Conservation (phyloP, 2,797 vertebrate species). For the Arctocebus calabarensis region DNA sequence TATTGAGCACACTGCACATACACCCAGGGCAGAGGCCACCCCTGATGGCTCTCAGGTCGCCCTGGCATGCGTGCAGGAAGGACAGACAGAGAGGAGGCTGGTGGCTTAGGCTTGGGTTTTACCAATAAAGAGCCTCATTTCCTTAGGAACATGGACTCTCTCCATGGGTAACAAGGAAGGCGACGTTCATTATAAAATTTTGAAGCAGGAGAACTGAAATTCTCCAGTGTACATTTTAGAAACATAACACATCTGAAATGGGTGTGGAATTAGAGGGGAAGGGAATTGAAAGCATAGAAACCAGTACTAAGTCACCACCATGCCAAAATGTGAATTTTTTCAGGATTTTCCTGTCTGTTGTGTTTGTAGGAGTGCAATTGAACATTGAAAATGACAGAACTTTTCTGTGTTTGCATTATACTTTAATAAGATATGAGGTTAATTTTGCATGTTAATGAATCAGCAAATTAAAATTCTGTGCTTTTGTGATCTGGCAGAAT, state of each 20-base stretch:
- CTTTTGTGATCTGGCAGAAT: conserved; percentile 28
- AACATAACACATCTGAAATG: neutral
- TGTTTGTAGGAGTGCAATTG: neutral
- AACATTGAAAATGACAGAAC: neutral
- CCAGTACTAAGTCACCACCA: neutral
- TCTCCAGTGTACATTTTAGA: neutral
- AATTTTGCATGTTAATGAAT: neutral
- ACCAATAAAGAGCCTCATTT: neutral
- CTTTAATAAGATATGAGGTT: neutral
- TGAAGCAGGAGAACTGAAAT: neutral
- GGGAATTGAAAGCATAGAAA: neutral
- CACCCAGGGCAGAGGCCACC: neutral
- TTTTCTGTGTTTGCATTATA: neutral
- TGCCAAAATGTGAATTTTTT: neutral
- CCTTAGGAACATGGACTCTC: neutral
- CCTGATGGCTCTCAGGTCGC: too few species aligned
- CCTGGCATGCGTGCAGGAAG: neutral
- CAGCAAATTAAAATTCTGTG: neutral
- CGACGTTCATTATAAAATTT: neutral
- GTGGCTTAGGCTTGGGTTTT: neutral
- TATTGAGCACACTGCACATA: neutral
- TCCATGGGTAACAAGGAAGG: neutral
- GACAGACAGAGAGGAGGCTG: neutral
- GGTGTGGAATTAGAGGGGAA: neutral
- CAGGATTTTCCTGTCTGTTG: neutral